Evolutionary conservation across 2,888 invertebrate genomes (phyloP), one percentile per base, ranked within the genome.

Genomic region (Pyrochroa serraticornis): DNA sequence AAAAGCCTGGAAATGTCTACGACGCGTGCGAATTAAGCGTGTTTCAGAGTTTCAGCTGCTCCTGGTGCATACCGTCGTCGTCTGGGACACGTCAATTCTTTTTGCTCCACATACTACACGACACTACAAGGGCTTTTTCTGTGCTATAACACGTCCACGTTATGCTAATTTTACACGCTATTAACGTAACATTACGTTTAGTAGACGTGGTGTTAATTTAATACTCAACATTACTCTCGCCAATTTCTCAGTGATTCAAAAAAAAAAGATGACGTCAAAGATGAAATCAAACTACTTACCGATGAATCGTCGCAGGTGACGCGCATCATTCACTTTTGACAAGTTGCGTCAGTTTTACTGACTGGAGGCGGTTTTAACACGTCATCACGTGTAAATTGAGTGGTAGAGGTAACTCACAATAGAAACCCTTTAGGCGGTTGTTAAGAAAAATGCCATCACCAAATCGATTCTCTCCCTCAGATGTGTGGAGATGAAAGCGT

Each of bases 81-180:
- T 41, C 56, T 50, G 39, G 34, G 22, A 37, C 36, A 30, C 34
- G 33, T 42, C 30, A 31, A 7, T 12, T 10, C 32, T 8, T 42
- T 22, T 22, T 22, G 22, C 22, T 22, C 22, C 22, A 52, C 38
- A 52, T 36, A 51, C 43, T n/a, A 22, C 22, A 22, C 22, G 22
- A 22, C 36, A 43, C 30, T 51, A 51, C 44, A 44, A 45, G 37
- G 45, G n/a, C 12, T 52, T 52, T 53, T 46, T 46, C n/a, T 34
- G 12, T 9, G 22, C 22, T 44, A 10, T 22, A 6, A 36, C 13
- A 31, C 39, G 33, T 44, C 14, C 34, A 14, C 35, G 49, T 39
- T 56, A 51, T 51, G 45, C 51, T 57, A 57, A 57, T 57, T 57
- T 57, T 57, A 57, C 51, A 51, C 51, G 38, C 38, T 38, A 56